phyloP scores from a whole-genome alignment of 30 jellyfish, hydroid and myxozoan species.

The Rhopilema esculentum region DNA sequence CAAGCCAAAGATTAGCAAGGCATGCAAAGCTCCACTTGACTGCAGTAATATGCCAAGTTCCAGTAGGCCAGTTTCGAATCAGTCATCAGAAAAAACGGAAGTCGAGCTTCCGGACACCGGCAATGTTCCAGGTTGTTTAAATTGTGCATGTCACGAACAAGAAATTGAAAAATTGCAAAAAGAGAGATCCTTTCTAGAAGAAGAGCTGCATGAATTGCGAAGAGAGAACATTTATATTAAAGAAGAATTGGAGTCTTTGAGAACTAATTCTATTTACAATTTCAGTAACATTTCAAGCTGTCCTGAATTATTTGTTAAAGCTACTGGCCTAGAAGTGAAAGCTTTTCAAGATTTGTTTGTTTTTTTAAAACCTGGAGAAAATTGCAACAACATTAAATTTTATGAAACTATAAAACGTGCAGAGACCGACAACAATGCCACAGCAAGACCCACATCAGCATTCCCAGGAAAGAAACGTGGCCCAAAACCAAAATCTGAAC shows the following conservation, averaged over 20 bases:
- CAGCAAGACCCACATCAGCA: not conserved
- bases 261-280: slow-evolving; percentile 8
- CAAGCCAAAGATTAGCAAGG: slow-evolving; percentile 4
- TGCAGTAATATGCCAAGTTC: slow-evolving; percentile 4
- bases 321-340: slow-evolving; percentile 55
- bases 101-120: slow-evolving; percentile 5
- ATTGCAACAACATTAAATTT: slow-evolving; percentile 8
- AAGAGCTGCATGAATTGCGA: slow-evolving; percentile 19
- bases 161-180: slow-evolving; percentile 15
- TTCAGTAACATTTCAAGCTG: slow-evolving; percentile 22
- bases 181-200: slow-evolving; percentile 12
- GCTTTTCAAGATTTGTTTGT: slow-evolving; percentile 31
- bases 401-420: slow-evolving; percentile 20
- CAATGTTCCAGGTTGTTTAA: slow-evolving; percentile 1
- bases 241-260: slow-evolving; percentile 16
- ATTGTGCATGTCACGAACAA: slow-evolving; percentile 1
- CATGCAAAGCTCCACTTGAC: slow-evolving; percentile 16
- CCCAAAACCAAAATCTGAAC: slow-evolving; percentile 62
- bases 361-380: slow-evolving; percentile 57
- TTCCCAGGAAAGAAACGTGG: slow-evolving; percentile 33
- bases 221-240: slow-evolving; percentile 11
- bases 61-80: not conserved
- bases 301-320: slow-evolving; percentile 31
- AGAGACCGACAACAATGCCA: slow-evolving; percentile 1
- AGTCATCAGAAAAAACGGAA: slow-evolving; percentile 1